Evolutionary conservation across 2,113 vertebrate genomes (phyloP).

Genomic region (Alectura lathami): DNA sequence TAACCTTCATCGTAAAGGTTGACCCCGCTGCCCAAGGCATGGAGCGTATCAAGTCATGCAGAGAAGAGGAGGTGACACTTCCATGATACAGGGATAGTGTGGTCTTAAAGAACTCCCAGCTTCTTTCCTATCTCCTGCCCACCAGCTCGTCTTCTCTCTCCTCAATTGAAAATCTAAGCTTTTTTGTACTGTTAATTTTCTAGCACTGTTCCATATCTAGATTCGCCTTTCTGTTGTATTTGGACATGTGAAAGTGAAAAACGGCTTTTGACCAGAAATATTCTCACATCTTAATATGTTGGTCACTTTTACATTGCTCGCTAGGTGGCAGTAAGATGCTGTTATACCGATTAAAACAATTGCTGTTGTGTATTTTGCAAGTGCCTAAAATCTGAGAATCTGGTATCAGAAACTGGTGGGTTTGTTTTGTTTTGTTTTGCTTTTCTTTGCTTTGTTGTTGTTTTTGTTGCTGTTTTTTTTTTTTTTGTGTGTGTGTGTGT

Average conservation of each 20-base stretch:
- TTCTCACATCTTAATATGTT: background rate
- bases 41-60: background rate
- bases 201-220: background rate
- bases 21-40: background rate
- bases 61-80: background rate
- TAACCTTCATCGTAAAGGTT: background rate
- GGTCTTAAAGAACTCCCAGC: background rate
- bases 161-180: background rate
- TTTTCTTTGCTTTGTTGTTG: too few species aligned
- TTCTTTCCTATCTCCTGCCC: background rate
- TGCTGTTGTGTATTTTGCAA: rapidly evolving
- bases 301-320: background rate
- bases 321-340: conserved; percentile 63
- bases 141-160: background rate
- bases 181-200: background rate
- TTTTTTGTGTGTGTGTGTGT: too few species aligned
- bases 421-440: too few species aligned
- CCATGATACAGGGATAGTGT: rapidly evolving
- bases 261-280: background rate
- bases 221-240: background rate
- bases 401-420: background rate
- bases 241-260: background rate
- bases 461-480: too few species aligned
- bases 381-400: background rate
- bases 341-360: background rate